These are phyloP conservation scores for Nematolebias whitei DNA, from an alignment of 2,113 vertebrate species.

Conservation along the genomic window DNA sequence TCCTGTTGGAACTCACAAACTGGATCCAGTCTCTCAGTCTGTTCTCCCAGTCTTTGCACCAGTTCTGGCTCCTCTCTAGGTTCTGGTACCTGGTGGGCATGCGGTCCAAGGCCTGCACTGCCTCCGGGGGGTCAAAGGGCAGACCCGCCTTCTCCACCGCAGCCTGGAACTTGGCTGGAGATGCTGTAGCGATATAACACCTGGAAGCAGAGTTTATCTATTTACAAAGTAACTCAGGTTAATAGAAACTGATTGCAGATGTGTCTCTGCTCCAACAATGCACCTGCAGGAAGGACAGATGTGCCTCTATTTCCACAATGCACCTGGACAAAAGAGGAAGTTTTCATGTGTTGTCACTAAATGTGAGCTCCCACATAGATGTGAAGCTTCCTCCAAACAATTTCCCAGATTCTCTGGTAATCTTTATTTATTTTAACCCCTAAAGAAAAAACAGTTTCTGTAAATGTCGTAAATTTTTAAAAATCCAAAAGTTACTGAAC, in stretches of 20 bases:
- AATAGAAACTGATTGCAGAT: not conserved
- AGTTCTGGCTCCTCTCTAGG: constrained; percentile 79
- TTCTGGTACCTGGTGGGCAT: constrained; percentile 77
- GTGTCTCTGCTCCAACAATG: not conserved
- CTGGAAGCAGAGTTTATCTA: constrained; percentile 40
- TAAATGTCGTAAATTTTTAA: no score
- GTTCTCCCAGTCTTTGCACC: constrained; percentile 85
- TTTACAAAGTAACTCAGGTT: no score
- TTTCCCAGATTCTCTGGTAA: no score
- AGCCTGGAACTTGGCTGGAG: constrained; percentile 88
- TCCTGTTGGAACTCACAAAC: constrained; percentile 51
- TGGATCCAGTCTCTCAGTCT: constrained; percentile 72
- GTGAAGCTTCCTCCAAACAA: no score
- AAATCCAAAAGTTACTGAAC: no score
- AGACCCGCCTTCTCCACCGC: constrained; percentile 81
- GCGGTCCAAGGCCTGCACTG: constrained; percentile 75
- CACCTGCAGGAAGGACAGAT: not conserved
- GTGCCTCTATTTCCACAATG: no score
- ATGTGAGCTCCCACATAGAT: no score
- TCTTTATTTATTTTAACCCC: no score
- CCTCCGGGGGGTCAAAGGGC: constrained; percentile 76
- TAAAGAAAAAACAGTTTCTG: no score
- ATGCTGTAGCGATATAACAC: constrained; percentile 90
- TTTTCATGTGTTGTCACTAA: not conserved
- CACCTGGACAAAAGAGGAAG: no score